Evolutionary conservation across 64 coral and sea anemone genomes (phyloP).

Genomic region (Anthopleura sola): DNA sequence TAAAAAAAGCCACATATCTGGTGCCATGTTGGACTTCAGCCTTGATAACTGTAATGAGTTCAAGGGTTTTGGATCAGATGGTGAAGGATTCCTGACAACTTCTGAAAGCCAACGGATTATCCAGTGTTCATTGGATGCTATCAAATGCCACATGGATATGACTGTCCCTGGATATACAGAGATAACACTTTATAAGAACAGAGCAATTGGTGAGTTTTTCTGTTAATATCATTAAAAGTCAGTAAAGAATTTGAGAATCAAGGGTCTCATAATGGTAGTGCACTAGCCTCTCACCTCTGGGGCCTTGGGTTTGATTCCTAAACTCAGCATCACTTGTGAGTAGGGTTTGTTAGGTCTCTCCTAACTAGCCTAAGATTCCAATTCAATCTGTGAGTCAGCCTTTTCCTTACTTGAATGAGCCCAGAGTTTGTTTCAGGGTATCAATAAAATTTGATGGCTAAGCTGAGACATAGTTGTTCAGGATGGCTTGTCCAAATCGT

Average conservation of each 20-base stretch:
- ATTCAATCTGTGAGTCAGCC: too few species aligned
- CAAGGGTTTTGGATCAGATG: constrained; percentile 53
- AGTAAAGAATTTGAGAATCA: too few species aligned
- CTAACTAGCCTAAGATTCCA: too few species aligned
- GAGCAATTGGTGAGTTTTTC: constrained; percentile 69
- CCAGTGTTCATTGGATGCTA: constrained; percentile 59
- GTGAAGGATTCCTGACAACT: constrained; percentile 57
- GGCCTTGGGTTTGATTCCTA: too few species aligned
- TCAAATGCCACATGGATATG: constrained; percentile 57
- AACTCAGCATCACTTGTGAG: too few species aligned
- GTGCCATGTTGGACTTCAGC: constrained; percentile 76
- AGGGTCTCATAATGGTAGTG: too few species aligned
- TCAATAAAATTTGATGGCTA: too few species aligned
- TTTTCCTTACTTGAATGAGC: too few species aligned
- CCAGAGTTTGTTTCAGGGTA: background rate
- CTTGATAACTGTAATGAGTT: constrained; percentile 60
- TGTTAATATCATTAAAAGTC: background rate
- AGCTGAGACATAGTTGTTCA: too few species aligned
- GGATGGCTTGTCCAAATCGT: too few species aligned
- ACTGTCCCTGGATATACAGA: constrained; percentile 81
- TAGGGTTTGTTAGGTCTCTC: too few species aligned
- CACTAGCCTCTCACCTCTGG: too few species aligned
- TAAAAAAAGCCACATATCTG: constrained; percentile 60
- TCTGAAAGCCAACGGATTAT: constrained; percentile 70
- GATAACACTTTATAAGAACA: constrained; percentile 71